Percentiles rank a stretch among this genome's conserved stretches.
Evolutionary conservation across 2,888 invertebrate genomes (phyloP).

Genomic region (Agonopterix arenella): DNA sequence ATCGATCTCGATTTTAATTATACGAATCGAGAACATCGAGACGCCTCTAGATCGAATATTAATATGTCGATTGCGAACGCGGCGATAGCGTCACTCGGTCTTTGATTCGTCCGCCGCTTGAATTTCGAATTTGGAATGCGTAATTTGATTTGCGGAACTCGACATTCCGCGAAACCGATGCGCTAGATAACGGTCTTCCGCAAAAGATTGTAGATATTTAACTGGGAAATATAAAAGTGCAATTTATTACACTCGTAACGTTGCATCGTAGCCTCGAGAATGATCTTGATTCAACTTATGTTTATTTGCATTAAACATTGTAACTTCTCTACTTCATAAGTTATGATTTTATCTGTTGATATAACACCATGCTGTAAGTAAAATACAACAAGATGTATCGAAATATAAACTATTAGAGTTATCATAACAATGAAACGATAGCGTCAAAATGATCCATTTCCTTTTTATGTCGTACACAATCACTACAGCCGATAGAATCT

Average conservation of each 20-base stretch:
- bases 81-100: constrained; percentile 50
- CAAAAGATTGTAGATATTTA: constrained; percentile 41
- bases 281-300: constrained; percentile 31
- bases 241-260: constrained; percentile 25
- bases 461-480: constrained; percentile 47
- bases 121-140: constrained; percentile 63
- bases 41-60: constrained; percentile 70
- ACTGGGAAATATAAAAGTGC: constrained; percentile 34
- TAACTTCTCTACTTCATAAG: constrained; percentile 2
- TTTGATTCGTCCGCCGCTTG: constrained; percentile 54
- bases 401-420: constrained; percentile 31
- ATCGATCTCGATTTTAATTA: constrained; percentile 74
- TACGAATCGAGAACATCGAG: constrained; percentile 70
- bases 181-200: constrained; percentile 42
- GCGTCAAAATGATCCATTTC: constrained; percentile 55
- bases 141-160: constrained; percentile 62
- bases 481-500: constrained; percentile 57
- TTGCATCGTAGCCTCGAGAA: constrained; percentile 21
- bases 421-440: constrained; percentile 39
- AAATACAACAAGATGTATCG: constrained; percentile 5
- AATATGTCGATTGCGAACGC: constrained; percentile 67
- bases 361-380: background rate
- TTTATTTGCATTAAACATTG: constrained; percentile 32
- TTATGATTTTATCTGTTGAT: background rate
- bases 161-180: constrained; percentile 57